A percentile compares a stretch with the other conserved stretches of the same genome.
Conservation (phyloP, 2,113 vertebrate species). For the Anseranas semipalmata region DNA sequence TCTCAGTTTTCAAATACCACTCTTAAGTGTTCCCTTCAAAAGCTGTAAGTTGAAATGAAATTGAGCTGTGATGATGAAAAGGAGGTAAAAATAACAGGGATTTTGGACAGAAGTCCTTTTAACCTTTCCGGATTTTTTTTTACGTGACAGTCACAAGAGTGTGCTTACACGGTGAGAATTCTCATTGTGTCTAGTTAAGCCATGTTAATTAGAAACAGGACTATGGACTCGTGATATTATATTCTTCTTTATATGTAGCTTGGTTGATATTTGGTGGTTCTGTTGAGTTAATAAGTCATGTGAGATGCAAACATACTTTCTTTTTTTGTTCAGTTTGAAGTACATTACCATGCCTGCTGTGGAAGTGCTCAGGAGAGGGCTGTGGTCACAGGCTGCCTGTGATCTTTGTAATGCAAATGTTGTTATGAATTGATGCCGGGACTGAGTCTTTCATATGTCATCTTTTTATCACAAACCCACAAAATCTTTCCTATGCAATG, state of each 20-base stretch:
- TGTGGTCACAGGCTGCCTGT: neutral
- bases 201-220: neutral
- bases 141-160: neutral
- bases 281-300: neutral
- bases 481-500: neutral
- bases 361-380: neutral
- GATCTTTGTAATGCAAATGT: neutral
- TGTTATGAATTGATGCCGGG: neutral
- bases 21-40: neutral
- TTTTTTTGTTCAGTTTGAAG: neutral
- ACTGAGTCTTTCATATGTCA: neutral
- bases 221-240: neutral
- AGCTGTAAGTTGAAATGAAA: neutral
- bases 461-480: neutral
- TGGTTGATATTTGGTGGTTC: neutral
- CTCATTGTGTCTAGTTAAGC: neutral
- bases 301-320: neutral
- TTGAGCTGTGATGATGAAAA: neutral
- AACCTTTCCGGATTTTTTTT: slow-evolving; percentile 1
- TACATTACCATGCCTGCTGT: fast-evolving
- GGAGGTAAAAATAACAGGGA: neutral
- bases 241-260: neutral
- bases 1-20: neutral
- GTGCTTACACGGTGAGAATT: neutral
- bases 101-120: slow-evolving; percentile 1